Evolutionary conservation across 2,797 vertebrate species (phyloP).

Genomic region (Gallinago nigripennis): DNA sequence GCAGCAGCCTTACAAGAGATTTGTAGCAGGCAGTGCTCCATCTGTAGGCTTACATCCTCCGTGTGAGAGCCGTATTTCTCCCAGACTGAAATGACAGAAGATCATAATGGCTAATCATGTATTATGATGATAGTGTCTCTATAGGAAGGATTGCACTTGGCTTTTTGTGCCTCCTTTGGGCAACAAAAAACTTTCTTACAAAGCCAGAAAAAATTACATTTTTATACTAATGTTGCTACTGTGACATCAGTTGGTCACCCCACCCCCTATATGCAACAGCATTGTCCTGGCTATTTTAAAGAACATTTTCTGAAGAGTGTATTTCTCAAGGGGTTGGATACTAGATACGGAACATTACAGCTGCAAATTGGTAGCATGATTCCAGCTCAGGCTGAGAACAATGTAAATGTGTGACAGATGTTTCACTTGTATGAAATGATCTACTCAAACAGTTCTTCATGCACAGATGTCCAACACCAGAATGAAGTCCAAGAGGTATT

Average conservation of each 20-base stretch:
- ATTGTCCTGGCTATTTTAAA: neutral
- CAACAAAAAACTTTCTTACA: slow-evolving; percentile 31
- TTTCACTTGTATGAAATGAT: neutral
- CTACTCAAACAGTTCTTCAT: neutral
- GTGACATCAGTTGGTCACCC: neutral
- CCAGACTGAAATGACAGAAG: slow-evolving; percentile 68
- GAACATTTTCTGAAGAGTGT: neutral
- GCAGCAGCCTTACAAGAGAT: slow-evolving; percentile 71
- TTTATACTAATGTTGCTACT: neutral
- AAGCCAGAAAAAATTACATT: slow-evolving; percentile 5
- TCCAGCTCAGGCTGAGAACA: neutral
- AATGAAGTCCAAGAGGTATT: neutral
- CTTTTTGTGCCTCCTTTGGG: slow-evolving; percentile 53
- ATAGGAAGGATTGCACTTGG: slow-evolving; percentile 50
- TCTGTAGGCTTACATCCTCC: slow-evolving; percentile 68
- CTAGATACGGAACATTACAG: neutral
- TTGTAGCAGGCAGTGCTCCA: slow-evolving; percentile 71
- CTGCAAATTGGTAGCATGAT: neutral
- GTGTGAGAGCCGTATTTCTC: slow-evolving; percentile 66
- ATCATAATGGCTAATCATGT: slow-evolving; percentile 72
- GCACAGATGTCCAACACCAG: neutral
- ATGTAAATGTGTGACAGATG: neutral
- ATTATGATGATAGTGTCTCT: slow-evolving; percentile 68
- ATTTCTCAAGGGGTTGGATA: neutral
- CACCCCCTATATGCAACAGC: neutral